These are phyloP conservation scores for Ursus arctos DNA, from an alignment of 2,113 vertebrate species.

Conservation along the genomic window DNA sequence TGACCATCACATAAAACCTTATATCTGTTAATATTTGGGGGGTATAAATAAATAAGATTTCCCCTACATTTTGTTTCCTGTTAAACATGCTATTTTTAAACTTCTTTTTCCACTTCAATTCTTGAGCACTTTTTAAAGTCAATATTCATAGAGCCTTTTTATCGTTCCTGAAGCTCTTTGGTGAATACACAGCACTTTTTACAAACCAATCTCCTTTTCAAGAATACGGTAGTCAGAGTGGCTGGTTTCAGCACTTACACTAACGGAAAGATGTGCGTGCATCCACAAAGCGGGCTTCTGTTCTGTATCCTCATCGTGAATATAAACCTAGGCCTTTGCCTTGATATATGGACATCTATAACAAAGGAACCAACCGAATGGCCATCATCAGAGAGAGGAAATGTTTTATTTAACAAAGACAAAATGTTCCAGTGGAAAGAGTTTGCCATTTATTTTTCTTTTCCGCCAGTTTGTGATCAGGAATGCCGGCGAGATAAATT, in stretches of 20 bases:
- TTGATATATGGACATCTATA: not conserved
- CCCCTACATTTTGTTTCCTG: not conserved
- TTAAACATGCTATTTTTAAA: not conserved
- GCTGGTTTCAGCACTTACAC: not conserved
- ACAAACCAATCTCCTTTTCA: not conserved
- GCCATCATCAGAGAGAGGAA: not conserved
- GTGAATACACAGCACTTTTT: not conserved
- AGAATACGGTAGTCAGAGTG: not conserved
- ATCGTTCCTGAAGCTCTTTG: not conserved
- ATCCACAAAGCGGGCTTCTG: not conserved
- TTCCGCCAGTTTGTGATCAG: slow-evolving; percentile 11
- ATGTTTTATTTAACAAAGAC: slow-evolving; percentile 40
- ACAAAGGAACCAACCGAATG: not conserved
- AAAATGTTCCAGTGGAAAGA: not conserved
- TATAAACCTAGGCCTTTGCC: not conserved
- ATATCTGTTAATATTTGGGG: not conserved
- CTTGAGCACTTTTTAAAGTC: not conserved
- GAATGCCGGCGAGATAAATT: not conserved
- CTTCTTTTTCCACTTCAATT: not conserved
- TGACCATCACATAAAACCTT: not conserved
- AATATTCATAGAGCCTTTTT: not conserved
- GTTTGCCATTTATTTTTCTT: slow-evolving; percentile 31
- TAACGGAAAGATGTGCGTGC: not conserved
- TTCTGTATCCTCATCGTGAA: not conserved
- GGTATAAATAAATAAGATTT: slow-evolving; percentile 1